Evolutionary conservation across 2,888 invertebrate genomes (phyloP).

Genomic region (Melieria crassipennis): DNA sequence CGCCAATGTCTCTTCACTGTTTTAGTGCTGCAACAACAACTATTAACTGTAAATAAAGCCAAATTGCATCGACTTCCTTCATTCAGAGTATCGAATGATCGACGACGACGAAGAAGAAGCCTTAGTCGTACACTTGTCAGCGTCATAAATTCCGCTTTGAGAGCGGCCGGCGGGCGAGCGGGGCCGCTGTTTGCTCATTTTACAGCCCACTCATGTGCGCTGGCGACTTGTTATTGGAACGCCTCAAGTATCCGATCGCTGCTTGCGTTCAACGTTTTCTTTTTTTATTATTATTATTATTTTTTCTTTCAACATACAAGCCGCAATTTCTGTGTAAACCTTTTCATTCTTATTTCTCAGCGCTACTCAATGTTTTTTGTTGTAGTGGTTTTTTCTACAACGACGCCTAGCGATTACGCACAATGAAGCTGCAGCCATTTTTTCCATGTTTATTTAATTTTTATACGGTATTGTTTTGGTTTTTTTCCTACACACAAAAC

Average conservation of each 20-base stretch:
- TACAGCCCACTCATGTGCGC: no score
- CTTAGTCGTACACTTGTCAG: no score
- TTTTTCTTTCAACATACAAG: not conserved
- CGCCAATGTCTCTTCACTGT: no score
- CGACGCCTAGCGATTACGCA: not conserved
- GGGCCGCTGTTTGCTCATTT: no score
- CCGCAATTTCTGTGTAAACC: constrained; percentile 1
- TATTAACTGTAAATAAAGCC: constrained; percentile 52
- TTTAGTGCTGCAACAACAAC: not conserved
- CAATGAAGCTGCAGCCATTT: constrained; percentile 8
- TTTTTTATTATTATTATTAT: not conserved
- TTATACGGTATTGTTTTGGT: constrained; percentile 21
- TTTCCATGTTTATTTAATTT: constrained; percentile 10
- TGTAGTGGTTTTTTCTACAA: not conserved
- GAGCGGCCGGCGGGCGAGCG: no score
- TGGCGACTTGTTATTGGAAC: no score
- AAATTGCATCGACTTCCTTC: constrained; percentile 36
- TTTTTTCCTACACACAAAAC: constrained; percentile 24
- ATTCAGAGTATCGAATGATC: constrained; percentile 19
- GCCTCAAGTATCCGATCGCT: no score
- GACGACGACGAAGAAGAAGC: not conserved
- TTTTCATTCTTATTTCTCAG: not conserved
- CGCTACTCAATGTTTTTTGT: not conserved
- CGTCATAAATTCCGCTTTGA: no score
- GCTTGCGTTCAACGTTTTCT: not conserved